Evolutionary conservation across 1,140 invertebrate genomes (phyloP).

Genomic region (Zaprionus davidi): DNA sequence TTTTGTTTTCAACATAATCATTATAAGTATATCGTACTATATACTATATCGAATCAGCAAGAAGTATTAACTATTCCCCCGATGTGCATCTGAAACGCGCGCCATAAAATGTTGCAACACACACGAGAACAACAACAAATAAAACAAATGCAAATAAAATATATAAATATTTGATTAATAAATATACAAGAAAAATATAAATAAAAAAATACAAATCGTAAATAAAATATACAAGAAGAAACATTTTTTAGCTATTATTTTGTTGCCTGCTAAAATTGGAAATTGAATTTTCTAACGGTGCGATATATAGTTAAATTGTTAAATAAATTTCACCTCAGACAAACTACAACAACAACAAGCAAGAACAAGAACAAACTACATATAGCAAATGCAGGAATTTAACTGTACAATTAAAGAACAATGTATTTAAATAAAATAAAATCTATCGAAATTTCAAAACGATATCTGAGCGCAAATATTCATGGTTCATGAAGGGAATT

Average conservation of each 20-base stretch:
- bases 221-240: slow-evolving; percentile 35
- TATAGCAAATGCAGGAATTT: slow-evolving; percentile 82
- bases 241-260: slow-evolving; percentile 49
- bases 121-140: slow-evolving; percentile 1
- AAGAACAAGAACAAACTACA: slow-evolving; percentile 66
- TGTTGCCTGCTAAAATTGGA: slow-evolving; percentile 64
- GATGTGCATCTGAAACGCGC: slow-evolving; percentile 41
- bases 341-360: slow-evolving; percentile 47
- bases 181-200: slow-evolving; percentile 8
- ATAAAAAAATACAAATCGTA: slow-evolving; percentile 2
- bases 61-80: slow-evolving; percentile 50
- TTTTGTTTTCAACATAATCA: slow-evolving; percentile 39
- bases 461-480: background rate
- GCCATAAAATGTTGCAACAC: slow-evolving; percentile 40
- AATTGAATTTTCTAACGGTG: slow-evolving; percentile 55
- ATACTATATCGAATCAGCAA: slow-evolving; percentile 45
- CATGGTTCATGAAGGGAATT: too few relatives aligned
- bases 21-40: slow-evolving; percentile 12
- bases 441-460: slow-evolving; percentile 63
- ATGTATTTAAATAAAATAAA: slow-evolving; percentile 81
- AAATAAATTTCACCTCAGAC: slow-evolving; percentile 64
- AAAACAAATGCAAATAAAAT: slow-evolving; percentile 7
- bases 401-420: slow-evolving; percentile 76
- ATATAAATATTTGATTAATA: slow-evolving; percentile 34
- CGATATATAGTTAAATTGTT: slow-evolving; percentile 77